Evolutionary conservation across 2,797 vertebrate genomes (phyloP).

Genomic region (Borostomias antarcticus): DNA sequence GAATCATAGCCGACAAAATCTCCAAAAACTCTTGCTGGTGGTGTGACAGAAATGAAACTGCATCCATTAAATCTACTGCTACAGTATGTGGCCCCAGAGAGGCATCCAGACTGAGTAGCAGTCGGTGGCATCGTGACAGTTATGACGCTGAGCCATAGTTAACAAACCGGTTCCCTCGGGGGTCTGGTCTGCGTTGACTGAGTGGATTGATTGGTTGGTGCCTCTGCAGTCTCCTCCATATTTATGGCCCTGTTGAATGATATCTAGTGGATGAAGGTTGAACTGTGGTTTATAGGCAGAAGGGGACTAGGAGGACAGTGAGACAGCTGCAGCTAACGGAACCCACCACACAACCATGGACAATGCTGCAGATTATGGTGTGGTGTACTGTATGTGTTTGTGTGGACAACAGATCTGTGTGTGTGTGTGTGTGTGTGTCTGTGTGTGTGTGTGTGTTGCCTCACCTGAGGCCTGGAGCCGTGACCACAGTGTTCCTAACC

Average conservation of each 20-base stretch:
- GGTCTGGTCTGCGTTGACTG: constrained; percentile 15
- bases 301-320: too few relatives aligned
- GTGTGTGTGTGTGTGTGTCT: background rate
- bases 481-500: background rate
- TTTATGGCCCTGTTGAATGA: background rate
- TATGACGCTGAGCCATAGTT: background rate
- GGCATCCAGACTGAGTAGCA: too few relatives aligned
- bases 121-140: constrained; percentile 1
- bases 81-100: too few relatives aligned
- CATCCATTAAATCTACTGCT: too few relatives aligned
- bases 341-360: background rate
- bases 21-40: too few relatives aligned
- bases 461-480: background rate
- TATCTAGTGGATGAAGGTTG: too few relatives aligned
- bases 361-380: too few relatives aligned
- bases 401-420: background rate
- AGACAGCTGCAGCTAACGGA: too few relatives aligned
- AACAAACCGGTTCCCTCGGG: constrained; percentile 4
- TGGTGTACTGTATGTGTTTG: too few relatives aligned
- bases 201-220: constrained; percentile 9
- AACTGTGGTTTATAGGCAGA: too few relatives aligned
- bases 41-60: too few relatives aligned
- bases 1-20: too few relatives aligned
- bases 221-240: constrained; percentile 9
- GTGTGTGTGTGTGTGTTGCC: background rate